phyloP scores from a whole-genome alignment of 2,888 invertebrate species.

The Oscheius sp. region DNA sequence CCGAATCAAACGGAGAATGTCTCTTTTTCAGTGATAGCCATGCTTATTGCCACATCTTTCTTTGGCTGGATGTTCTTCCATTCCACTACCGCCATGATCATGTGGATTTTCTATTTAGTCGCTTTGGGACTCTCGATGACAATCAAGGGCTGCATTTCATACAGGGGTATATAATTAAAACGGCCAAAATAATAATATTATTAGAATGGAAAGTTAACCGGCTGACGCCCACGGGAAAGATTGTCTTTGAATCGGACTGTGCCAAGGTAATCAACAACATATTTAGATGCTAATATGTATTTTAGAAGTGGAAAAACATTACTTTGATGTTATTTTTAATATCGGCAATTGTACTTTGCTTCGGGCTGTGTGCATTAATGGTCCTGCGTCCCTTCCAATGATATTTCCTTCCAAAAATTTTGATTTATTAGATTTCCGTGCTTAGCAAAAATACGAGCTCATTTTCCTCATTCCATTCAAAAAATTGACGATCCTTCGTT shows the following conservation, averaged over 20 bases:
- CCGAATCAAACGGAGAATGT: too few species aligned
- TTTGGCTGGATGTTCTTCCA: constrained; percentile 6
- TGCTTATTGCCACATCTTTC: neutral
- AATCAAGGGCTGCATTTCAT: neutral
- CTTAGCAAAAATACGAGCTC: too few species aligned
- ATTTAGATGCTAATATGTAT: neutral
- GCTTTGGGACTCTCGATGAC: neutral
- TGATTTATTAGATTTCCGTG: too few species aligned
- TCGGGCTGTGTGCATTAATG: constrained; percentile 1
- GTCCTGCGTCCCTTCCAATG: neutral
- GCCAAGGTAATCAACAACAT: constrained; percentile 1
- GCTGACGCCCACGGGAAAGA: neutral
- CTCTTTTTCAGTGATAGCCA: constrained; percentile 12
- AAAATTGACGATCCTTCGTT: too few species aligned
- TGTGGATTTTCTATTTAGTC: constrained; percentile 7
- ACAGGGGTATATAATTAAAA: neutral
- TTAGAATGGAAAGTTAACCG: constrained; percentile 14
- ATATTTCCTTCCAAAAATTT: too few species aligned
- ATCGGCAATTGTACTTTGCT: neutral
- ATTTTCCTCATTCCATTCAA: too few species aligned
- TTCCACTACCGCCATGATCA: neutral
- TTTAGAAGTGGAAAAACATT: constrained; percentile 20
- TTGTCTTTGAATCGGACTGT: constrained; percentile 28
- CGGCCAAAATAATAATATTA: neutral
- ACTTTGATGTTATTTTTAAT: neutral